phyloP scores from a whole-genome alignment of 2,113 vertebrate genomes.

The Syngnathus scovelli region DNA sequence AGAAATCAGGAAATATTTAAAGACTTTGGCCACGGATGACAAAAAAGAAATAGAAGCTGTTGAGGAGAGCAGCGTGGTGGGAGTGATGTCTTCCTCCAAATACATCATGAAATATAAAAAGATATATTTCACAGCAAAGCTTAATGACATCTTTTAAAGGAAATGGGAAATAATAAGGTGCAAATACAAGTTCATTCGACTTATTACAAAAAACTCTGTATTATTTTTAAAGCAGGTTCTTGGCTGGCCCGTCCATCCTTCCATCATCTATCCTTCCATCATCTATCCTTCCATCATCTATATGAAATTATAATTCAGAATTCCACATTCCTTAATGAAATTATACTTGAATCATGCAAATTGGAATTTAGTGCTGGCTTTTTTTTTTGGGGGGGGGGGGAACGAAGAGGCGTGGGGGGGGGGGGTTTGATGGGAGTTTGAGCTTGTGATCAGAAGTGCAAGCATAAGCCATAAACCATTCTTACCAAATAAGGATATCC shows the following conservation, averaged over 20 bases:
- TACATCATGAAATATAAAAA: not conserved
- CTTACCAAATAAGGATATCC: constrained; percentile 99
- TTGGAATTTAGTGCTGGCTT: not conserved
- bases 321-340: not conserved
- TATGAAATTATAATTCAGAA: too few species aligned
- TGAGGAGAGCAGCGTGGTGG: not conserved
- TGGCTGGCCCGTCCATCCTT: too few species aligned
- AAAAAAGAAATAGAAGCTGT: not conserved
- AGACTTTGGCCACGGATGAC: not conserved
- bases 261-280: too few species aligned
- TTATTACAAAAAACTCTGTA: too few species aligned
- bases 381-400: not conserved
- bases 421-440: not conserved
- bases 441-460: constrained; percentile 3
- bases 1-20: not conserved
- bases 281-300: too few species aligned
- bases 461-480: constrained; percentile 57
- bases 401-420: not conserved
- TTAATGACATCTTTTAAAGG: too few species aligned
- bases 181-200: too few species aligned
- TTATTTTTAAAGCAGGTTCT: too few species aligned
- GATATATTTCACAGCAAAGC: too few species aligned
- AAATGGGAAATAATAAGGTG: too few species aligned
- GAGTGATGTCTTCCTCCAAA: not conserved
- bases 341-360: not conserved